Percentiles rank a stretch among this genome's conserved stretches.
These are phyloP conservation scores for Chloropsis cyanopogon DNA, from an alignment of 2,113 vertebrate genomes.

Conservation along the genomic window DNA sequence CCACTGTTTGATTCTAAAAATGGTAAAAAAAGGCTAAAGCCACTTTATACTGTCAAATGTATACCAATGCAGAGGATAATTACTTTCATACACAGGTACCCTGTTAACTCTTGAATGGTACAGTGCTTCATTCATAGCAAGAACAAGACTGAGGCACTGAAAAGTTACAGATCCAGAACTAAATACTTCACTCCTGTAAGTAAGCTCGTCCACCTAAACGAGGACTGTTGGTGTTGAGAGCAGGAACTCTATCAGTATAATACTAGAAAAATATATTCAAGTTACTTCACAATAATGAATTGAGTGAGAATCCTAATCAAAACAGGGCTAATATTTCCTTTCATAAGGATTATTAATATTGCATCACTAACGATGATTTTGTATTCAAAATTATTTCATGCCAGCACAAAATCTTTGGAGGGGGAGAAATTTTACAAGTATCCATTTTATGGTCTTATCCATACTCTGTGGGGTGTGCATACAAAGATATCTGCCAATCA, in stretches of 20 bases:
- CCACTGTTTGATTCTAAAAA: neutral
- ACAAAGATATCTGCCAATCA: neutral
- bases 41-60: neutral
- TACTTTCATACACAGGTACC: neutral
- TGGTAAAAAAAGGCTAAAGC: conserved; percentile 20
- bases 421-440: neutral
- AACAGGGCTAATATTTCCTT: conserved; percentile 30
- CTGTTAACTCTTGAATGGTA: neutral
- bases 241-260: neutral
- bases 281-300: conserved; percentile 31
- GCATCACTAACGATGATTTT: conserved; percentile 53
- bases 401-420: conserved; percentile 17
- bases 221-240: neutral
- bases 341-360: conserved; percentile 48
- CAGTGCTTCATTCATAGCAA: neutral
- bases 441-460: conserved; percentile 46
- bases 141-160: neutral
- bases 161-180: neutral
- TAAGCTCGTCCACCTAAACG: neutral
- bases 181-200: neutral
- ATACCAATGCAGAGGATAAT: neutral
- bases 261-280: conserved; percentile 44
- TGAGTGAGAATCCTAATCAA: conserved; percentile 15
- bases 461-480: neutral
- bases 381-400: conserved; percentile 53